Evolutionary conservation across 2,113 vertebrate genomes (phyloP), one percentile per base, ranked within the genome.

Genomic region (Rhinoderma darwinii): DNA sequence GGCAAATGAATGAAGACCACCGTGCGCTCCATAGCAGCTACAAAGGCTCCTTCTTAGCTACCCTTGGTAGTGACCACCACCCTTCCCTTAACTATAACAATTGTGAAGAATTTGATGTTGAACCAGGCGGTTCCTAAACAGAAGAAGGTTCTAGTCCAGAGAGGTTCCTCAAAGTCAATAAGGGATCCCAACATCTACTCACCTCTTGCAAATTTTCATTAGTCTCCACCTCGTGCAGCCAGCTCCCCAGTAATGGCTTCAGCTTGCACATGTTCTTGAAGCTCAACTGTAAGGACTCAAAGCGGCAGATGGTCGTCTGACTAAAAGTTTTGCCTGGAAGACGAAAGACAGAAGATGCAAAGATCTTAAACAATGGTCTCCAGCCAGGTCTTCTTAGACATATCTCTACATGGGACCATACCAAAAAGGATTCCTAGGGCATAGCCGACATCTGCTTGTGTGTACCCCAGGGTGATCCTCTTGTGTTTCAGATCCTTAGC

Each of bases 181-280:
- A 6, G 1, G 54, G 14, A 32, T 66, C 27, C 35, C 27, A 2
- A 4, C 7, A 11, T 39, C 50, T 43, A 92, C 94, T 95, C 88
- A 93, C 94, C 88, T 93, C 92, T 77, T 94, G 94, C 1, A 94
- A 93, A 76, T 95, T 94, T 12, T 95, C 94, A 0, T 94, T 95
- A 0, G 90, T 94, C 85, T 96, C 95, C 0, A 94, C 94, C 43
- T 95, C 94, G 1, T 95, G 93, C 77, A 96, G 91, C 95, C 95
- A 96, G 81, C 92, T 93, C 87, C 94, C 91, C 0, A 96, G 93
- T n/a, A 96, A 90, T 0, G 95, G 95, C 63, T 95, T 95, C 89
- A 96, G 91, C 84, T 95, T 96, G 91, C 95, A 96, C 95, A 96
- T 96, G 90, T 96, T 96, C 88, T 95, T 95, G 78, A 95, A 95